Conservation (phyloP, 2,888 invertebrate species). For the Pollenia griseotomentosa region DNA sequence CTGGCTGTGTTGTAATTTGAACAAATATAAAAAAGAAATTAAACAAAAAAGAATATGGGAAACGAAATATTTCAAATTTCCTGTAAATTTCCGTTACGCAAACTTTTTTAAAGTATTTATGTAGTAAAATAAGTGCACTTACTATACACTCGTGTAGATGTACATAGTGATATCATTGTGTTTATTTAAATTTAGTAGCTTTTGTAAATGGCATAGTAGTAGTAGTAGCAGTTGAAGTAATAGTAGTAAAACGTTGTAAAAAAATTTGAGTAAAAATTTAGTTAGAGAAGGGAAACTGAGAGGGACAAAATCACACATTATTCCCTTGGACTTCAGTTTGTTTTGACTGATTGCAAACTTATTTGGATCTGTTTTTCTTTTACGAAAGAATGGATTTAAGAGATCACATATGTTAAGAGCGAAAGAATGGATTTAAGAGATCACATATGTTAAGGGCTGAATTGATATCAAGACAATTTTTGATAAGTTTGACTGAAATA, state of each 20-base stretch:
- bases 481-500: too few relatives aligned
- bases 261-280: conserved; percentile 15
- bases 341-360: too few relatives aligned
- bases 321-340: too few relatives aligned
- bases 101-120: conserved; percentile 38
- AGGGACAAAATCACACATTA: not conserved
- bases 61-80: conserved; percentile 67
- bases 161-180: not conserved
- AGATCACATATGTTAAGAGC: too few relatives aligned
- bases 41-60: conserved; percentile 20
- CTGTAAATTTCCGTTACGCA: conserved; percentile 64
- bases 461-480: too few relatives aligned
- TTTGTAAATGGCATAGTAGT: not conserved
- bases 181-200: not conserved
- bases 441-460: too few relatives aligned
- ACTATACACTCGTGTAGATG: not conserved
- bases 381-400: too few relatives aligned
- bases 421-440: too few relatives aligned
- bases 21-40: conserved; percentile 38
- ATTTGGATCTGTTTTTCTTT: too few relatives aligned
- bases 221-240: conserved; percentile 3
- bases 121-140: not conserved
- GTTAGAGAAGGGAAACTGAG: not conserved
- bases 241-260: conserved; percentile 10
- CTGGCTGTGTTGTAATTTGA: conserved; percentile 12